Conservation (phyloP, 2,797 vertebrate genomes). For the Sebastolobus altivelis region DNA sequence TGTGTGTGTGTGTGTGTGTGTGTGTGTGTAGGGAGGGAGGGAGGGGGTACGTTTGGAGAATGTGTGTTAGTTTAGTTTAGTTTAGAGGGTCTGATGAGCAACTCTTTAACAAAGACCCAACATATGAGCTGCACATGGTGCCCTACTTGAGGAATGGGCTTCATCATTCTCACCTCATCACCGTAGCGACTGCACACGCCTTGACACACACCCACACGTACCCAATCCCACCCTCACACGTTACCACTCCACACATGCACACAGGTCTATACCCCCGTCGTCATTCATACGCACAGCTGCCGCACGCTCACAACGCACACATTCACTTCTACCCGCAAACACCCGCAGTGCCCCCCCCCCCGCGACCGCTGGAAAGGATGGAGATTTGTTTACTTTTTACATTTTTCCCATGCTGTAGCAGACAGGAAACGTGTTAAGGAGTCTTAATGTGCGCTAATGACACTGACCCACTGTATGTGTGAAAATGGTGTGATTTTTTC, state of each 20-base stretch:
- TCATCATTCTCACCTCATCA: conserved; percentile 84
- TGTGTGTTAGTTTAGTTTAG: conserved; percentile 60
- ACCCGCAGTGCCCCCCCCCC: conserved; percentile 47
- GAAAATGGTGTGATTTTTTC: conserved; percentile 42
- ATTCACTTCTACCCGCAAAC: conserved; percentile 47
- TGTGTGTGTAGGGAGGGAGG: conserved; percentile 10
- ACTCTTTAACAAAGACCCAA: conserved; percentile 75
- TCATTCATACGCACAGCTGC: conserved; percentile 57
- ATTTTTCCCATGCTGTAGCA: conserved; percentile 55
- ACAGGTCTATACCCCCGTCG: conserved; percentile 30
- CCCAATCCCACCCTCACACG: conserved; percentile 62
- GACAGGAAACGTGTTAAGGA: conserved; percentile 44
- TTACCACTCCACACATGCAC: conserved; percentile 31
- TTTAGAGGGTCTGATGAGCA: conserved; percentile 70
- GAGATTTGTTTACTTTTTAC: conserved; percentile 57
- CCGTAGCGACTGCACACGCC: conserved; percentile 39
- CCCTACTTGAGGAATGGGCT: conserved; percentile 73
- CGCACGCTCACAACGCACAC: conserved; percentile 40
- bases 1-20: conserved; percentile 24
- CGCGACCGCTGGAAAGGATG: conserved; percentile 48
- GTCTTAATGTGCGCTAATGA: conserved; percentile 47
- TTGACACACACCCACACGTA: conserved; percentile 40
- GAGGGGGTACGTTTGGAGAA: conserved; percentile 23
- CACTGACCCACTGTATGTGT: conserved; percentile 23
- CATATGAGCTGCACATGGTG: conserved; percentile 83